Base-by-base conservation (phyloP, 2,888 invertebrate species). In the Epiperipatus broadwayi region DNA sequence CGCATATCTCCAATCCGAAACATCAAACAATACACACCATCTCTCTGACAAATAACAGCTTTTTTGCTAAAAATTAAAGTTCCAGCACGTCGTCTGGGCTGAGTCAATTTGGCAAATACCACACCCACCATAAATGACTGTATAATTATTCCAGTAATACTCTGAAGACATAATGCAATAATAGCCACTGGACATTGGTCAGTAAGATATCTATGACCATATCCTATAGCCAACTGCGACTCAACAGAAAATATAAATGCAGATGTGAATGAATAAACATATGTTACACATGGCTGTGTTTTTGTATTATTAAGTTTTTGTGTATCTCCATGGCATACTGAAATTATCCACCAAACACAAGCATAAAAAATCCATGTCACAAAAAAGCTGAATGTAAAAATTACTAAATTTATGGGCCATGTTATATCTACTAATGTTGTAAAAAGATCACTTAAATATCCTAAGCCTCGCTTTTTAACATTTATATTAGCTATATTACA, bases 1-100 rank as follows among this genome's bases (percentile, higher is more conserved):
- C 91, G 71, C 87, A 91, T 89, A 63, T 91, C 91, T 18, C 89
- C 91, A 18, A 91, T 87, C 27, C 91, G 72, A 64, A 91, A 87
- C 78, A 91, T 79, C 52, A 91, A 68, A 57, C 85, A 84, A 34
- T 87, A 72, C 52, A 78, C 72, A 3, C 85, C 85, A 58, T 91
- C 89, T 44, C 91, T 69, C 55, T 84, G 77, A 55, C 85, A 84
- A 51, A 93, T 79, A 46, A 87, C 83, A 15, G 89, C 84, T 55
- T 83, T 77, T 46, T 83, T 68, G 50, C 87, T 87, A 64, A 91
- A 93, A 51, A 93, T 71, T 51, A 93, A 68, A 41, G 93, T 93
- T 64, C 89, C 87, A 21, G 91, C 84, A 46, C 93, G 72, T 61
- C 91, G 91, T 66, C 91, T 89, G 42, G 93, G 91, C 47, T 91